A percentile compares a stretch with the other conserved stretches of the same genome.
Conservation (phyloP, 2,888 invertebrate genomes). For the Archaeoteleia sp. region DNA sequence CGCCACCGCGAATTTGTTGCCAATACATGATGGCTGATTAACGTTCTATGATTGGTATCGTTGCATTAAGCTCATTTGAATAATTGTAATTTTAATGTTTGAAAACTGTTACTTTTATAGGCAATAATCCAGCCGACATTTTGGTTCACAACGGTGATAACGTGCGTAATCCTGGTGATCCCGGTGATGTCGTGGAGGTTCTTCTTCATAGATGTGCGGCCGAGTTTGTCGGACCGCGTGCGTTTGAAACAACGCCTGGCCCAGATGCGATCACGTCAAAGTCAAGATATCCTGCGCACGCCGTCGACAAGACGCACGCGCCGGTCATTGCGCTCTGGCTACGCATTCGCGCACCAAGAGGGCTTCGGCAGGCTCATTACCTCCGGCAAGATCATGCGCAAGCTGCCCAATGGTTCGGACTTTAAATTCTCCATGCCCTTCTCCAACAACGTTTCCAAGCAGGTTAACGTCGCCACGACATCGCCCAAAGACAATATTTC, state of each 20-base stretch:
- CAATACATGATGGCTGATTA: too few relatives aligned
- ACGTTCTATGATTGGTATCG: too few relatives aligned
- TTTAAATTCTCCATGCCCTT: conserved; percentile 83
- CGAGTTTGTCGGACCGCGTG: conserved; percentile 93
- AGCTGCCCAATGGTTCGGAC: conserved; percentile 84
- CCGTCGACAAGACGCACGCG: conserved; percentile 92
- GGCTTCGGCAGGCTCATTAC: conserved; percentile 98
- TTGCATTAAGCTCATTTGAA: too few relatives aligned
- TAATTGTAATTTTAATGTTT: too few relatives aligned
- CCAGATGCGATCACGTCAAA: conserved; percentile 81
- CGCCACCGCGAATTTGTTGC: too few relatives aligned
- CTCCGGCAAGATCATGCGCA: conserved; percentile 96
- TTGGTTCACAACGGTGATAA: conserved; percentile 88
- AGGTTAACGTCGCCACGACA: conserved; percentile 68
- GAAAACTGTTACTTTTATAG: conserved; percentile 75
- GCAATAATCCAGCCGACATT: conserved; percentile 93
- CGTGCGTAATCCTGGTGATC: conserved; percentile 90
- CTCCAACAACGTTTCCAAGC: conserved; percentile 71
- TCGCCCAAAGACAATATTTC: conserved; percentile 70
- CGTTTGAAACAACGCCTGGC: conserved; percentile 87
- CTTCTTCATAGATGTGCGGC: conserved; percentile 93
- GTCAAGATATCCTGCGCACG: conserved; percentile 87
- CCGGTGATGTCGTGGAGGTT: conserved; percentile 96
- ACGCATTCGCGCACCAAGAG: conserved; percentile 99
- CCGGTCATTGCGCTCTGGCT: conserved; percentile 94